A percentile compares a stretch with the other conserved stretches of the same genome.
These are phyloP conservation scores for Monopterus albus DNA, from an alignment of 2,113 vertebrate genomes.

Conservation along the genomic window DNA sequence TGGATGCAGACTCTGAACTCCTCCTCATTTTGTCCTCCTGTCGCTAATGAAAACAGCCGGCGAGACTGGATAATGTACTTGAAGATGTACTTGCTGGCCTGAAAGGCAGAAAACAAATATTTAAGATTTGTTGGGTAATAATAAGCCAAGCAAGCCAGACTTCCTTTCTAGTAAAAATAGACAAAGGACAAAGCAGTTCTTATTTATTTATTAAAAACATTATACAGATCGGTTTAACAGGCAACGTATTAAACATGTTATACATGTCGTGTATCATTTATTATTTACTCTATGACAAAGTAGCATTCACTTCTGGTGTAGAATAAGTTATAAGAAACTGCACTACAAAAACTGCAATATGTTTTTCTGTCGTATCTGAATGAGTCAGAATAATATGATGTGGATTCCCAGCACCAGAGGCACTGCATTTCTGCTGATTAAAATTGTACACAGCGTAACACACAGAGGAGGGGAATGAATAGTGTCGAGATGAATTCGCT, in stretches of 20 bases:
- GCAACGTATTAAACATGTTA: too few species aligned
- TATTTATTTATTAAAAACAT: too few species aligned
- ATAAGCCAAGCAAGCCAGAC: not conserved
- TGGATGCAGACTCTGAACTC: constrained; percentile 97
- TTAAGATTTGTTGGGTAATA: not conserved
- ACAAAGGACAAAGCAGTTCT: too few species aligned
- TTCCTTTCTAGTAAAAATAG: too few species aligned
- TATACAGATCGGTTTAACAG: too few species aligned
- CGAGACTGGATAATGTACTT: constrained; percentile 98
- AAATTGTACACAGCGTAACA: constrained; percentile 50
- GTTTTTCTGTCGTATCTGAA: constrained; percentile 20
- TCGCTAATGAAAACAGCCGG: constrained; percentile 93
- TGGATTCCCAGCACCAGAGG: constrained; percentile 51
- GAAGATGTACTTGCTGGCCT: constrained; percentile 94
- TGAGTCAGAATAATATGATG: constrained; percentile 52
- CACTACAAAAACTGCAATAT: constrained; percentile 4
- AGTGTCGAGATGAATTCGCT: not conserved
- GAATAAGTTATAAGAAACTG: constrained; percentile 39
- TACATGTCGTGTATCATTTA: too few species aligned
- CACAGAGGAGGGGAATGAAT: constrained; percentile 25
- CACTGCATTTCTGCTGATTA: constrained; percentile 52
- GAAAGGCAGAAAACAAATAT: constrained; percentile 7
- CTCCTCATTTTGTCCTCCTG: constrained; percentile 95
- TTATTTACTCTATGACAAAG: constrained; percentile 35
- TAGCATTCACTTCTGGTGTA: constrained; percentile 26